Conservation (phyloP, 2,797 vertebrate genomes). For the Pygocentrus nattereri region DNA sequence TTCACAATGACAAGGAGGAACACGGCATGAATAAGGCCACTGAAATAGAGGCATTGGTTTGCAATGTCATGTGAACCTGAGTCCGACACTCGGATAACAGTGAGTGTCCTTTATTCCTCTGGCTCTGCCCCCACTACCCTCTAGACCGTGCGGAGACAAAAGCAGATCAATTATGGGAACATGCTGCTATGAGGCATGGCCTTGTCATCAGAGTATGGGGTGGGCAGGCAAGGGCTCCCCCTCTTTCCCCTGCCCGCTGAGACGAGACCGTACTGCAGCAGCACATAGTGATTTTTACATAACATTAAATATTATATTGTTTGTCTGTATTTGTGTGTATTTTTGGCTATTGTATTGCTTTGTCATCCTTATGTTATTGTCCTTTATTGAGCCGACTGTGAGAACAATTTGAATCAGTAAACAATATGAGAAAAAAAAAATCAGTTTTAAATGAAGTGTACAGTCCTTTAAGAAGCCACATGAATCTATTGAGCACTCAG, state of each 20-base stretch:
- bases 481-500: background rate
- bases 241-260: background rate
- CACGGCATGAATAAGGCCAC: too few relatives aligned
- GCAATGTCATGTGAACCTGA: background rate
- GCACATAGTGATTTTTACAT: background rate
- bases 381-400: background rate
- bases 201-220: background rate
- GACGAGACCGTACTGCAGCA: background rate
- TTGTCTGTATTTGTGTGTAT: background rate
- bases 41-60: background rate
- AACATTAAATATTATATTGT: background rate
- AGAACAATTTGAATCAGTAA: slow-evolving; percentile 14
- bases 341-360: background rate
- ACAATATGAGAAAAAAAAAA: background rate
- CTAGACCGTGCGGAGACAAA: slow-evolving; percentile 2
- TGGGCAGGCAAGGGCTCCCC: background rate
- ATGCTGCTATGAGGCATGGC: background rate
- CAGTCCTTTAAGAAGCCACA: background rate
- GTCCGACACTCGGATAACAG: background rate
- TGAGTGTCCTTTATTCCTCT: background rate
- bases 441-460: background rate
- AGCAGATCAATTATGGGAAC: slow-evolving; percentile 7
- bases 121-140: background rate
- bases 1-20: background rate
- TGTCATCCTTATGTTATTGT: background rate